Conservation (phyloP, 1,140 invertebrate species). For the Bombus vancouverensis region DNA sequence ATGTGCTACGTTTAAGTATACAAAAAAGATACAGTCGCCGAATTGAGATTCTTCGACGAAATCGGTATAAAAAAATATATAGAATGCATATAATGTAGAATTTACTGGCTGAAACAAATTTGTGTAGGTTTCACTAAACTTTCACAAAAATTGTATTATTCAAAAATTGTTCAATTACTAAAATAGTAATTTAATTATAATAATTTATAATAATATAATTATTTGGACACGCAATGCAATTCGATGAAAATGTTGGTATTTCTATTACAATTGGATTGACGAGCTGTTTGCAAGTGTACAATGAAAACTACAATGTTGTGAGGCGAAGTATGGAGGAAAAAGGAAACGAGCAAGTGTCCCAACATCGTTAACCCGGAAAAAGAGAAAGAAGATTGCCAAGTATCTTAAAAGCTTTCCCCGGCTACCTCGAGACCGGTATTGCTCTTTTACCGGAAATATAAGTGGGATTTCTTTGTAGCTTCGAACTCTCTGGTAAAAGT, state of each 20-base stretch:
- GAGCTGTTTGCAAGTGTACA: background rate
- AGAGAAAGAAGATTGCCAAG: conserved; percentile 47
- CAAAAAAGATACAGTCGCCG: too few relatives aligned
- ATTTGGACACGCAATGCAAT: background rate
- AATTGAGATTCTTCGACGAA: too few relatives aligned
- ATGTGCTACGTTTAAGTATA: too few relatives aligned
- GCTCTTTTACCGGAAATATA: conserved; percentile 37
- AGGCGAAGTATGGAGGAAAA: background rate
- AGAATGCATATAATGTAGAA: too few relatives aligned
- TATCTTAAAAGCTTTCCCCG: conserved; percentile 48
- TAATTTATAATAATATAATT: background rate
- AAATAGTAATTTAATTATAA: too few relatives aligned
- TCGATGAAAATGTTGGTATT: too few relatives aligned
- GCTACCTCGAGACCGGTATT: conserved; percentile 26
- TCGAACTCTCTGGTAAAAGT: conserved; percentile 8
- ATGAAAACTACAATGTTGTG: background rate
- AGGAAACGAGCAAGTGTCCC: conserved; percentile 24
- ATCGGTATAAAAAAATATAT: too few relatives aligned
- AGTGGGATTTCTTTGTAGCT: conserved; percentile 28
- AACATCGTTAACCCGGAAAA: conserved; percentile 45
- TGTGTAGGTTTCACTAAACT: too few relatives aligned
- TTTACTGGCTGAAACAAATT: too few relatives aligned
- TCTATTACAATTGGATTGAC: too few relatives aligned
- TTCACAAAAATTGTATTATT: too few relatives aligned
- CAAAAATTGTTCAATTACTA: too few relatives aligned